These are phyloP conservation scores for Ephialtes manifestator DNA, from an alignment of 2,888 invertebrate genomes.

Conservation along the genomic window DNA sequence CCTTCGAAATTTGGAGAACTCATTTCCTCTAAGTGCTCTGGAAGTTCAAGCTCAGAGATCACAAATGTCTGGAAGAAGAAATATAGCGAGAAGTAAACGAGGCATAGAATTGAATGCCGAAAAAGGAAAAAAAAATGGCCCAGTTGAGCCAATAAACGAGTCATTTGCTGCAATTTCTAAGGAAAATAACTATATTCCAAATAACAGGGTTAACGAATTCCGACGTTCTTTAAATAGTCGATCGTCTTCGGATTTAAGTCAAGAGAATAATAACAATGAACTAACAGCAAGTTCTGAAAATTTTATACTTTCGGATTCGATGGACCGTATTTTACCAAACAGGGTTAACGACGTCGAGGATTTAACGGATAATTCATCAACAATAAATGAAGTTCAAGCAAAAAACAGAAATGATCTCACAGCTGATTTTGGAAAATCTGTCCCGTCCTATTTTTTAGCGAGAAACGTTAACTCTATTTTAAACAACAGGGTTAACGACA, in stretches of 20 bases:
- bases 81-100: slow-evolving; percentile 32
- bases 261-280: neutral
- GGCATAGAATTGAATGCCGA: neutral
- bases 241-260: neutral
- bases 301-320: no score
- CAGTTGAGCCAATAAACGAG: neutral
- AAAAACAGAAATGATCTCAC: neutral
- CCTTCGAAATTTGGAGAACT: slow-evolving; percentile 59
- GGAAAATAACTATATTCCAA: neutral
- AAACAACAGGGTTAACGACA: neutral
- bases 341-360: neutral
- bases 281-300: neutral
- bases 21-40: slow-evolving; percentile 57
- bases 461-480: neutral
- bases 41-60: slow-evolving; percentile 45
- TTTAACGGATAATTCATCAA: neutral
- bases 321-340: neutral
- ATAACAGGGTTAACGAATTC: neutral
- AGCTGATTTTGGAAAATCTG: neutral
- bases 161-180: neutral
- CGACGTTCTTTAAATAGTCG: neutral
- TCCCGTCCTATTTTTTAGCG: neutral
- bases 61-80: neutral
- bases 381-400: neutral
- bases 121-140: neutral